Evolutionary conservation across 2,888 invertebrate genomes (phyloP).

Genomic region (Dolomedes plantarius): DNA sequence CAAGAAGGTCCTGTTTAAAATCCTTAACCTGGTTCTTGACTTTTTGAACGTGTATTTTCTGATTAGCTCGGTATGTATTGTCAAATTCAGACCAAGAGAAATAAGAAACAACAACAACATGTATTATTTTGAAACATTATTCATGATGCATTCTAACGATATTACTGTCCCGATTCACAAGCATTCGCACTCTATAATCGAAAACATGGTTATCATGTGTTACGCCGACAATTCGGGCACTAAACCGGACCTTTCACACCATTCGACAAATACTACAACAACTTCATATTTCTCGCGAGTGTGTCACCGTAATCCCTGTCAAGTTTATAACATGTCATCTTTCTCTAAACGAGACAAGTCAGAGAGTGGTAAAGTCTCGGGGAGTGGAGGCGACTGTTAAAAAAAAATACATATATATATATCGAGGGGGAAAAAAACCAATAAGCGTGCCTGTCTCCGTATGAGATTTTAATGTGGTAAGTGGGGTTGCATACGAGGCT

Average conservation of each 20-base stretch:
- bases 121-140: too few relatives aligned
- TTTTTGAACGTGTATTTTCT: too few relatives aligned
- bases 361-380: background rate
- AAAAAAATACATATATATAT: background rate
- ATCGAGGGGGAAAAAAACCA: slow-evolving; percentile 7
- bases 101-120: too few relatives aligned
- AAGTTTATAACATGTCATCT: background rate
- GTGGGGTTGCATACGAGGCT: slow-evolving; percentile 17
- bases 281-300: background rate
- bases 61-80: too few relatives aligned
- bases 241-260: background rate
- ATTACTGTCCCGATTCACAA: too few relatives aligned
- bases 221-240: background rate
- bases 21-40: too few relatives aligned
- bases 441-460: slow-evolving; percentile 11
- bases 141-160: too few relatives aligned
- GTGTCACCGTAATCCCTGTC: background rate
- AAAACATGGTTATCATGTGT: background rate
- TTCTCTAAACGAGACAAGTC: background rate
- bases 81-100: too few relatives aligned
- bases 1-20: too few relatives aligned
- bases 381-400: background rate
- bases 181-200: too few relatives aligned
- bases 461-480: slow-evolving; percentile 53
- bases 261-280: background rate